Evolutionary conservation across 2,888 invertebrate genomes (phyloP), one percentile per base, ranked within the genome.

Genomic region (Allygus modestus): DNA sequence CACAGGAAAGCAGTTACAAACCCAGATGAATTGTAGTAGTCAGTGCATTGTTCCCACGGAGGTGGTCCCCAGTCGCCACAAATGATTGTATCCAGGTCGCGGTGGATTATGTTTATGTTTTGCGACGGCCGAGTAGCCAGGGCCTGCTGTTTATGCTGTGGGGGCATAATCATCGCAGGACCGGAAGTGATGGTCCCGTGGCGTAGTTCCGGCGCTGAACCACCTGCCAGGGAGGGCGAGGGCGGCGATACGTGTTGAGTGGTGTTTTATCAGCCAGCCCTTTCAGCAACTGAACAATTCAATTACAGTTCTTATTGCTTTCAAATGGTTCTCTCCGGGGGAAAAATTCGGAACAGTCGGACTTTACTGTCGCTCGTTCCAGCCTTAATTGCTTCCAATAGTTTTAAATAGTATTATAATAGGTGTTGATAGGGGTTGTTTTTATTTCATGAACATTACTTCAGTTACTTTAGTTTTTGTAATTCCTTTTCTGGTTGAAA

Each of bases 231-330:
- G 58, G 58, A 58, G 58, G 58, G 23, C 65, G 65, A 11, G 28
- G 65, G 65, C 31, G 28, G 31, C 51, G 20, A 2, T 20, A 20
- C 23, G 20, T 12, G 58, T 23, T 58, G 23, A 23, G 4, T 37
- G 17, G 69, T 69, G n/a, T 37, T 41, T 71, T 71, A 71, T 71
- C 71, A 37, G n/a, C 37, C 5, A n/a, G 37, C 71, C 71, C 71
- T 41, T 23, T 41, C 71, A 71, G 20, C 71, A 37, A 41, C 20
- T 37, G 28, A 41, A 71, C 71, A 71, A 71, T 71, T 71, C 71
- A 71, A 71, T 71, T 71, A 71, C n/a, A 71, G 71, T 71, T 23
- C 37, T 71, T 33, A 71, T 41, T 71, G 71, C 71, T 23, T 23
- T 20, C 41, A 71, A 41, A 41, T 41, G 71, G 20, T 41, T 71